phyloP scores from a whole-genome alignment of 2,113 vertebrate genomes.

The Equus przewalskii region DNA sequence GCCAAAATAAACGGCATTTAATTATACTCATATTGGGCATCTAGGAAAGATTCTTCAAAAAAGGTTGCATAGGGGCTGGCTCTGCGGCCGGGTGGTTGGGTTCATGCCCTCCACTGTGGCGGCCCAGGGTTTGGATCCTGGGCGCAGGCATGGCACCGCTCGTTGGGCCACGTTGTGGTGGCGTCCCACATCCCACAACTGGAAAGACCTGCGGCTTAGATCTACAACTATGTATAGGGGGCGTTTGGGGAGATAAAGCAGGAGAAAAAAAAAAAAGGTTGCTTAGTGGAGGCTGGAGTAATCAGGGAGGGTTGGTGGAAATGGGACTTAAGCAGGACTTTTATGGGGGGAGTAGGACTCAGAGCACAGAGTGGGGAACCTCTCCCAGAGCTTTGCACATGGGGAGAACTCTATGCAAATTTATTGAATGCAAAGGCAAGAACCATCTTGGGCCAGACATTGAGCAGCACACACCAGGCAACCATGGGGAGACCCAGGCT shows the following conservation, averaged over 20 bases:
- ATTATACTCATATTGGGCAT: not conserved
- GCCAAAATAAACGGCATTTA: not conserved
- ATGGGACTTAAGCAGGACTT: not conserved
- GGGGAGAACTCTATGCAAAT: not conserved
- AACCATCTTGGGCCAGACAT: not conserved
- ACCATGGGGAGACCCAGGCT: accelerated
- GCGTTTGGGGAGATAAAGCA: too few species aligned
- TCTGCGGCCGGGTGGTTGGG: too few species aligned
- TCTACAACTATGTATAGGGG: too few species aligned
- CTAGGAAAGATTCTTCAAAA: not conserved
- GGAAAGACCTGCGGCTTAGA: too few species aligned
- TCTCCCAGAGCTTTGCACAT: not conserved
- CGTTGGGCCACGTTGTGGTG: too few species aligned
- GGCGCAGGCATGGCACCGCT: too few species aligned
- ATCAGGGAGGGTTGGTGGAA: not conserved
- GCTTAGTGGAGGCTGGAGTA: not conserved
- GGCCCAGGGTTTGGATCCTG: too few species aligned
- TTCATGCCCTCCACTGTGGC: too few species aligned
- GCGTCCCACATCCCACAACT: too few species aligned
- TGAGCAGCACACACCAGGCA: accelerated
- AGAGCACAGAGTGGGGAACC: not conserved
- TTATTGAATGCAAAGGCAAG: not conserved
- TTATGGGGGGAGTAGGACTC: not conserved
- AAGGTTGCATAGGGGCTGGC: not conserved
- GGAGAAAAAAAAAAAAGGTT: not conserved